Evolutionary conservation across 1,140 invertebrate species (phyloP).

Genomic region (Cotesia chilonis): DNA sequence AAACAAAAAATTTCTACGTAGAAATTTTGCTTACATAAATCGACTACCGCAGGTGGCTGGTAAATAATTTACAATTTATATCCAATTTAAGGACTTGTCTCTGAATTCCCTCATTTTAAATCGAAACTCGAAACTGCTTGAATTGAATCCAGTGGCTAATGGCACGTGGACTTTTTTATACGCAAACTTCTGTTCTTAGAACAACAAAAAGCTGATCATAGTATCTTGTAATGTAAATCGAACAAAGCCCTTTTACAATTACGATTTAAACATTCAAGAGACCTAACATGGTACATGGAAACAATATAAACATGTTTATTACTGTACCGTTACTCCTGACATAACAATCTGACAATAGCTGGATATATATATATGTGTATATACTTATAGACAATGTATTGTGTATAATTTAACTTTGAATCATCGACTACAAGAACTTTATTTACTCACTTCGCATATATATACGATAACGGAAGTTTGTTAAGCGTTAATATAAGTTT

Average conservation of each 20-base stretch:
- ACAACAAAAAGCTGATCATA: background rate
- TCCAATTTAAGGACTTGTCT: slow-evolving; percentile 4
- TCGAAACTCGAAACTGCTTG: background rate
- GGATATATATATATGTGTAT: background rate
- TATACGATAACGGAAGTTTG: background rate
- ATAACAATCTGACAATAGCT: background rate
- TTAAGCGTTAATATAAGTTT: background rate
- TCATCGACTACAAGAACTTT: slow-evolving; percentile 1
- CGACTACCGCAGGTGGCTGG: slow-evolving; percentile 20
- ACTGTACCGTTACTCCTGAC: slow-evolving; percentile 11
- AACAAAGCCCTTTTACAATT: slow-evolving; percentile 18
- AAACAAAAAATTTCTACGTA: background rate
- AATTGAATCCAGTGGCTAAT: background rate
- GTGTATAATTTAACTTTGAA: background rate
- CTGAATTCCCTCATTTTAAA: slow-evolving; percentile 15
- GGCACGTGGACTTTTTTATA: background rate
- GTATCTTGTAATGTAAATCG: background rate
- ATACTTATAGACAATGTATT: background rate
- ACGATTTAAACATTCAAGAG: slow-evolving; percentile 9
- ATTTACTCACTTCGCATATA: background rate
- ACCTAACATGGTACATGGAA: slow-evolving; percentile 3
- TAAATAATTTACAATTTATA: slow-evolving; percentile 20
- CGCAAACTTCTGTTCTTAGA: background rate
- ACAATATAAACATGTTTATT: slow-evolving; percentile 20
- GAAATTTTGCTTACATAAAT: background rate